These are phyloP conservation scores for Pelodytes ibericus DNA, from an alignment of 2,797 vertebrate species.

Conservation along the genomic window DNA sequence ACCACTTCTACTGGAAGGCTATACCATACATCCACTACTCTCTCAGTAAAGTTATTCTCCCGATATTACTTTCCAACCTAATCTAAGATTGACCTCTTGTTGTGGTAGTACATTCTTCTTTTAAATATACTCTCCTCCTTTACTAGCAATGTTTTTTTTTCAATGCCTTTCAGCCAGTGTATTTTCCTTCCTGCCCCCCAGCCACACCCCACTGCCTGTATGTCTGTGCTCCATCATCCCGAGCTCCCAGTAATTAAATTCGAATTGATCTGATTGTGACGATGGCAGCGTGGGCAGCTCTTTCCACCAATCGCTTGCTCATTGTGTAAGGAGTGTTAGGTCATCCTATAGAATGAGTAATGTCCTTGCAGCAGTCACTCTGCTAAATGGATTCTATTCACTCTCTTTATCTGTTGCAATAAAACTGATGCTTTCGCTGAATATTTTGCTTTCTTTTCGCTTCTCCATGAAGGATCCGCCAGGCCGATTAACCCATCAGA, in stretches of 20 bases:
- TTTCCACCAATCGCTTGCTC: conserved; percentile 23
- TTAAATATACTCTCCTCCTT: no score
- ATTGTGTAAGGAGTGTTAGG: conserved; percentile 22
- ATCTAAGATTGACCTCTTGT: no score
- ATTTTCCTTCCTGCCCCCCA: no score
- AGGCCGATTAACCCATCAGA: no score
- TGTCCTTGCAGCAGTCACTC: conserved; percentile 2
- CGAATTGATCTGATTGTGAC: conserved; percentile 39
- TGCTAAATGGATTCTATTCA: conserved; percentile 17
- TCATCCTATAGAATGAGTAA: conserved; percentile 25
- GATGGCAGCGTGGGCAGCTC: conserved; percentile 11
- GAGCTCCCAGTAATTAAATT: conserved; percentile 30
- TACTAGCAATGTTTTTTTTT: no score
- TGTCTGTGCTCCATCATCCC: not conserved
- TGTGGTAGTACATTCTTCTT: no score
- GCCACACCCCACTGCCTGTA: not conserved
- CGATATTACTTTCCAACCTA: no score
- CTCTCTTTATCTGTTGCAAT: conserved; percentile 1
- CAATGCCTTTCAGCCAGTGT: no score
- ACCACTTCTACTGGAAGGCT: no score
- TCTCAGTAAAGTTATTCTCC: no score
- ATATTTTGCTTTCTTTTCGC: conserved; percentile 24
- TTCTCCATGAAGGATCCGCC: no score
- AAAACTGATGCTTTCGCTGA: conserved; percentile 9
- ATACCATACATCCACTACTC: no score